Base-by-base conservation (phyloP, 2,113 vertebrate genomes). In the Ctenodactylus gundi region DNA sequence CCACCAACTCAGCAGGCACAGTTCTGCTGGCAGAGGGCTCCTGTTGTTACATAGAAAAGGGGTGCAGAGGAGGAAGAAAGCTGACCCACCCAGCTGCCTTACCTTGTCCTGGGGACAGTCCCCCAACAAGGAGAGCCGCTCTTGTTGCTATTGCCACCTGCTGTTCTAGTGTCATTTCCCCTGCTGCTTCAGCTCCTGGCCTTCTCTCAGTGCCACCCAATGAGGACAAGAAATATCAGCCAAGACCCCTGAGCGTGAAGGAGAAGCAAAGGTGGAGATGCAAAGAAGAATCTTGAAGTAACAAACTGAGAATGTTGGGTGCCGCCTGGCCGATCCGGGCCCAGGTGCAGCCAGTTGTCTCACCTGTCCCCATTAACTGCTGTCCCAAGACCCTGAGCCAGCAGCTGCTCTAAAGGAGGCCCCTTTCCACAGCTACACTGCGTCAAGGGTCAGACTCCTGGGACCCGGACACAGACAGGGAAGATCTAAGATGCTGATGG, bases 321-420 rank as follows among this genome's bases (percentile, higher is more conserved):
- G 97, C 85, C 85, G 76, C 94, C 83, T n/a, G 68, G 68, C 72
- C 11, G 31, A 21, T 77, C 82, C 41, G 88, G 82, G 91, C 88
- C 92, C 95, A 94, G 93, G 94, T 85, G 10, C 17, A 1, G 46
- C 81, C 77, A n/a, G n/a, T 60, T 3, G 4, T 57, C 46, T 49
- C 75, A 1, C 93, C 73, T 81, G 90, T 49, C 77, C 68, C 72
- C 83, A 23, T 60, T 49, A 72, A 81, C 94, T 6, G 20, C 41
- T 83, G 91, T 93, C 77, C 7, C 0, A 25, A 51, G 78, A 57
- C 20, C 39, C 91, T 55, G 82, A 96, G 92, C 78, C 6, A 0
- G 49, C 94, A 84, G 64, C 76, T 36, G 46, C 70, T n/a, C 49
- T 1, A 0, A 34, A 8, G 9, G 17, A 36, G 39, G 17, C 44